phyloP scores from a whole-genome alignment of 2,888 invertebrate species.

The Tachina fera region DNA sequence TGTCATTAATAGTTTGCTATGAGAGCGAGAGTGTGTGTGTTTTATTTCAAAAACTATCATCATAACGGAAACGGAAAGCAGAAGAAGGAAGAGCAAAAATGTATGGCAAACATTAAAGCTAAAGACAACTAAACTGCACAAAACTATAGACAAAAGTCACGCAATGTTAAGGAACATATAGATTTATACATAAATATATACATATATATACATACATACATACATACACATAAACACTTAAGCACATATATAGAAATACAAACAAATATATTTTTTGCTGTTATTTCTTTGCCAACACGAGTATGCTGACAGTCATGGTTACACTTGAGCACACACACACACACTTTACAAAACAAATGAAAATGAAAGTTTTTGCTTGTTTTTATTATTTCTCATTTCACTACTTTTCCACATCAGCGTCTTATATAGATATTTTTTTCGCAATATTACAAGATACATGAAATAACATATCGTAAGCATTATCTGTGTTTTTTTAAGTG shows the following conservation, averaged over 20 bases:
- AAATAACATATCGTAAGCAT: neutral
- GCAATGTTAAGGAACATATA: constrained; percentile 25
- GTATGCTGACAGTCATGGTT: constrained; percentile 20
- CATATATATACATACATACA: neutral
- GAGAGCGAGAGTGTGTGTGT: neutral
- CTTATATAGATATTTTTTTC: neutral
- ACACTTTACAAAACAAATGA: neutral
- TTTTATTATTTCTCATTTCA: neutral
- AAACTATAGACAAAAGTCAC: constrained; percentile 65
- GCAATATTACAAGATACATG: neutral
- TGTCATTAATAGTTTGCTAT: constrained; percentile 18
- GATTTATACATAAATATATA: neutral
- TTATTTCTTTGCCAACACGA: constrained; percentile 1
- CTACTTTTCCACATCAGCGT: constrained; percentile 2
- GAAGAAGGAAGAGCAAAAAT: neutral
- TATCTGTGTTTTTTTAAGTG: constrained; percentile 10
- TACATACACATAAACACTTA: no score
- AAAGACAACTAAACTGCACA: constrained; percentile 17
- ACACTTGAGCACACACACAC: neutral
- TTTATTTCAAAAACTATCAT: constrained; percentile 7
- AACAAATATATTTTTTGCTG: constrained; percentile 9
- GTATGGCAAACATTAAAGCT: constrained; percentile 20
- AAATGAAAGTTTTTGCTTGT: neutral
- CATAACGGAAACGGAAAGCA: constrained; percentile 36
- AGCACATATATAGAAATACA: neutral